Evolutionary conservation across 37 sponge, comb jelly and placozoan species (phyloP).

Genomic region (Beroe ovata): DNA sequence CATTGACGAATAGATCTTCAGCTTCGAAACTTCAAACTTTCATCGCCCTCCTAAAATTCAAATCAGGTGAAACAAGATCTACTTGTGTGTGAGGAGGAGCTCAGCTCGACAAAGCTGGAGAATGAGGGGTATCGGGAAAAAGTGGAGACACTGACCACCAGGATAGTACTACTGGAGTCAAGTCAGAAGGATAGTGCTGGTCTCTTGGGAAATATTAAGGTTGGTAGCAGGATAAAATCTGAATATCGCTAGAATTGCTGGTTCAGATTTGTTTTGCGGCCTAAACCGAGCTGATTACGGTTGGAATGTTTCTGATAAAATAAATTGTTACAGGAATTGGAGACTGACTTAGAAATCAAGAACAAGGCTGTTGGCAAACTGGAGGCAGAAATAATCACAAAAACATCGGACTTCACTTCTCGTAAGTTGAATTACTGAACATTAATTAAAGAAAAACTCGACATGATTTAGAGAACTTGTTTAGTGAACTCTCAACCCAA

Average conservation of each 20-base stretch:
- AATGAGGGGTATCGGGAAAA: background rate
- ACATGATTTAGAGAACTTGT: no score
- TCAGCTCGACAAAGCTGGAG: background rate
- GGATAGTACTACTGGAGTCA: background rate
- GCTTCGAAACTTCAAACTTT: no score
- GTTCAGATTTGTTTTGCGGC: no score
- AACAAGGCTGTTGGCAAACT: constrained; percentile 41
- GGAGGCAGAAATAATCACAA: background rate
- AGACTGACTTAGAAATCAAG: constrained; percentile 43
- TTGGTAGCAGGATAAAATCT: no score
- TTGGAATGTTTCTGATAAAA: no score
- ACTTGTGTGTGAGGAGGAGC: background rate
- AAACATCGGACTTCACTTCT: background rate
- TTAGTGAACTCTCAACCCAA: no score
- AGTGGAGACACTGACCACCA: background rate
- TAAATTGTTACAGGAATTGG: constrained; percentile 13
- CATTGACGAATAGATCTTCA: no score
- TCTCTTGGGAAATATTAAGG: background rate
- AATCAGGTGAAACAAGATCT: constrained; percentile 7
- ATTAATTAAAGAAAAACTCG: no score
- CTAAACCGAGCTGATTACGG: no score
- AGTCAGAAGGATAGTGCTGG: background rate
- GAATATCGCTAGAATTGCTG: no score
- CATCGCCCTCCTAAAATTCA: no score
- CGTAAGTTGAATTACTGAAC: constrained; percentile 15